A percentile compares a stretch with the other conserved stretches of the same genome.
Conservation (phyloP, 2,888 invertebrate genomes). For the Amphimallon solstitiale region DNA sequence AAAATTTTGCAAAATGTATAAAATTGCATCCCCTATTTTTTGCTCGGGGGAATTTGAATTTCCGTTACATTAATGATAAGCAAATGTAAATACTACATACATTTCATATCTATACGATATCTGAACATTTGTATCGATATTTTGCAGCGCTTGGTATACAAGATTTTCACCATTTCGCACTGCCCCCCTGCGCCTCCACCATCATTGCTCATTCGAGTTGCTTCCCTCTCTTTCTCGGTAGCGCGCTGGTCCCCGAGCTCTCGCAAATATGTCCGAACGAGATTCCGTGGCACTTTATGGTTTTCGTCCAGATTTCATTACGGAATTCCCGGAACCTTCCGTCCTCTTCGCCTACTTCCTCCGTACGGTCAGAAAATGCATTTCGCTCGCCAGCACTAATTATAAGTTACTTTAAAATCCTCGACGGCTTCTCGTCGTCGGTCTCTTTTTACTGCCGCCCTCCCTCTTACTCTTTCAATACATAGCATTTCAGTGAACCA, state of each 20-base stretch:
- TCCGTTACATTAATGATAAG: too few species aligned
- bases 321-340: constrained; percentile 43
- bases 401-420: constrained; percentile 41
- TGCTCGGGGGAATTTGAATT: too few species aligned
- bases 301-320: constrained; percentile 56
- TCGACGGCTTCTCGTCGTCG: constrained; percentile 14
- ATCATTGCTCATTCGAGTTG: constrained; percentile 14
- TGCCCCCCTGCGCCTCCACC: constrained; percentile 1
- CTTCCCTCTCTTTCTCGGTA: constrained; percentile 19
- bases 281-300: constrained; percentile 59
- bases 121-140: too few species aligned
- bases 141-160: too few species aligned
- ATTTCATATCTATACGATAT: too few species aligned
- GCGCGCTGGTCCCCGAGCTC: constrained; percentile 43
- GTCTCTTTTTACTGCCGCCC: not conserved
- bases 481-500: too few species aligned
- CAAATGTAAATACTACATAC: too few species aligned
- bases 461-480: too few species aligned
- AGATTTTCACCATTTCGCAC: not conserved
- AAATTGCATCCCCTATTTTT: too few species aligned
- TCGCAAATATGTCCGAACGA: constrained; percentile 61
- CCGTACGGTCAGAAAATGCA: constrained; percentile 47
- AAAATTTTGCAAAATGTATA: too few species aligned
- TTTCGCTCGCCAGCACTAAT: constrained; percentile 50
- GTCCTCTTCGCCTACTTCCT: not conserved